Conservation (phyloP, 1,140 invertebrate genomes). For the Drosophila bipectinata region DNA sequence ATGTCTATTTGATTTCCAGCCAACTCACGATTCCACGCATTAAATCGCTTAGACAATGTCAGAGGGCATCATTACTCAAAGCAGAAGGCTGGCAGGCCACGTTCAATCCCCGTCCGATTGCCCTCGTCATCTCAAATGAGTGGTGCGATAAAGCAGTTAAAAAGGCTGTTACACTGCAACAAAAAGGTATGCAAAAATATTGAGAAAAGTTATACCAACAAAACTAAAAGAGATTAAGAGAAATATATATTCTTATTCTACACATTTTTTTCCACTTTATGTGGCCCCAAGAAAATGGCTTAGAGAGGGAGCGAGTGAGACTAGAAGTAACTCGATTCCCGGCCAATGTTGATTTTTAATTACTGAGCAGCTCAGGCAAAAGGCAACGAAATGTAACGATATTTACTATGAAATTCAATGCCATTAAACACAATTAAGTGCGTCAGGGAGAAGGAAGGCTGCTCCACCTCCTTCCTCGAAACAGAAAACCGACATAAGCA, state of each 20-base stretch:
- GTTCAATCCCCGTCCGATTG: conserved; percentile 26
- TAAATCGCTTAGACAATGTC: conserved; percentile 81
- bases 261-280: neutral
- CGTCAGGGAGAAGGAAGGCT: conserved; percentile 5
- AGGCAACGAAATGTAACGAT: conserved; percentile 53
- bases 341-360: conserved; percentile 55
- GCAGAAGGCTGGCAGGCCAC: conserved; percentile 46
- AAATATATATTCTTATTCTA: neutral
- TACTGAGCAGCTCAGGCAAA: conserved; percentile 30
- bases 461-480: neutral
- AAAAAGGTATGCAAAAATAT: neutral
- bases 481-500: conserved; percentile 44
- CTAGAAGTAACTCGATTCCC: conserved; percentile 18
- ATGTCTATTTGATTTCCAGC: conserved; percentile 70
- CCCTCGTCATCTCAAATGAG: conserved; percentile 52
- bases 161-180: neutral
- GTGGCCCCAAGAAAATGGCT: neutral
- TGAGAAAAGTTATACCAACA: too few relatives aligned
- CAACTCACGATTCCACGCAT: conserved; percentile 76
- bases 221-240: too few relatives aligned
- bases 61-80: conserved; percentile 78
- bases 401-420: conserved; percentile 76
- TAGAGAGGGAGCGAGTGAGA: neutral
- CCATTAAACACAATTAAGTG: conserved; percentile 76
- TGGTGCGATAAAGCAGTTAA: conserved; percentile 35